phyloP scores from a whole-genome alignment of 2,888 invertebrate genomes.

The Ectobius pallidus region DNA sequence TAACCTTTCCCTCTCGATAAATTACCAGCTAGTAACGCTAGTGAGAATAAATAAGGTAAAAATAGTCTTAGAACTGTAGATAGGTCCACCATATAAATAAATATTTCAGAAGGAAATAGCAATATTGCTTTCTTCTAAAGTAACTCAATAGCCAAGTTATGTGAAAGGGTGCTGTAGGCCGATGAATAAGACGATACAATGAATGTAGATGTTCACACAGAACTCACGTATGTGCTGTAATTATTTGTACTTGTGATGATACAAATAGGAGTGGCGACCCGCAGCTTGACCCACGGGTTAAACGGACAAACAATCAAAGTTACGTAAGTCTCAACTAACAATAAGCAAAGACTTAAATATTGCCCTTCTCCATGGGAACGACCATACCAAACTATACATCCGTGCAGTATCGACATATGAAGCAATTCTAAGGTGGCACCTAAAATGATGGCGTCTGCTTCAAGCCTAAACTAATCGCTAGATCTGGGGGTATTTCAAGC shows the following conservation, averaged over 20 bases:
- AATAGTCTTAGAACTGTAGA: too few relatives aligned
- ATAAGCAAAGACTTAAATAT: slow-evolving; percentile 29
- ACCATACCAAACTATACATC: background rate
- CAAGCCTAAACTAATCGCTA: too few relatives aligned
- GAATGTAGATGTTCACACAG: background rate
- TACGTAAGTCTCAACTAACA: slow-evolving; percentile 7
- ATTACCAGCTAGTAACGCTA: too few relatives aligned
- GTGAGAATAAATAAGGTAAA: too few relatives aligned
- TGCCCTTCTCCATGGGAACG: slow-evolving; percentile 10
- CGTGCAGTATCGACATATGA: background rate
- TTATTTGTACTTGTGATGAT: slow-evolving; percentile 17
- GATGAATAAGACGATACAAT: too few relatives aligned
- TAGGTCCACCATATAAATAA: too few relatives aligned
- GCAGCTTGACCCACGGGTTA: slow-evolving; percentile 8
- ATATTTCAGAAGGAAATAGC: too few relatives aligned
- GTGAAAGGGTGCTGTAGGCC: too few relatives aligned
- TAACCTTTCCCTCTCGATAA: too few relatives aligned
- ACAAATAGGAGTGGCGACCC: slow-evolving; percentile 14
- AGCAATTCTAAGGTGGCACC: background rate
- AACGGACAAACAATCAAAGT: slow-evolving; percentile 26
- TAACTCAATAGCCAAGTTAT: too few relatives aligned
- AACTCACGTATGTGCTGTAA: background rate
- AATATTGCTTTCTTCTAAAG: too few relatives aligned
- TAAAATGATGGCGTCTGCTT: background rate
- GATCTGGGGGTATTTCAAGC: too few relatives aligned